Percentiles rank a stretch among this genome's conserved stretches.
These are phyloP conservation scores for Neoseiulus cucumeris DNA, from an alignment of 1,140 invertebrate genomes.

Conservation along the genomic window DNA sequence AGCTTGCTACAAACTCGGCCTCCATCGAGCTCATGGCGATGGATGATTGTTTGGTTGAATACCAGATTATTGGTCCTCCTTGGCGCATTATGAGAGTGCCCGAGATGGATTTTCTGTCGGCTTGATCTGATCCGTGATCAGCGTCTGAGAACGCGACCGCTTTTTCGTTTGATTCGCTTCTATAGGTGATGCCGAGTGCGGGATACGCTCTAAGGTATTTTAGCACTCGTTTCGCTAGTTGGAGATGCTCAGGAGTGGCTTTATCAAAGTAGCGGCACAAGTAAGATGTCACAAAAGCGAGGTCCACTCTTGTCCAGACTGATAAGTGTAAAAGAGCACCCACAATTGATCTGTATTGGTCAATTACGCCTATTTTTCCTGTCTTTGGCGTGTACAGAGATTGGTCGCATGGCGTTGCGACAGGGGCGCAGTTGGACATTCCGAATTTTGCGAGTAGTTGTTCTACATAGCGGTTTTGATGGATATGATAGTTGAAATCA, in stretches of 20 bases:
- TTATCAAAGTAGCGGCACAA: background rate
- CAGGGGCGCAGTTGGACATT: slow-evolving; percentile 21
- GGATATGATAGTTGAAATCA: too few relatives aligned
- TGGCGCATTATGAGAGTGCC: background rate
- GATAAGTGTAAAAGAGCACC: slow-evolving; percentile 12
- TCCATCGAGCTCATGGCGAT: too few relatives aligned
- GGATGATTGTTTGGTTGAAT: too few relatives aligned
- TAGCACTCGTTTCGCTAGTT: slow-evolving; percentile 6
- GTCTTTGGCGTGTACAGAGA: slow-evolving; percentile 9
- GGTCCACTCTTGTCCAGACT: slow-evolving; percentile 6
- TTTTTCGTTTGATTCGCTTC: slow-evolving; percentile 4
- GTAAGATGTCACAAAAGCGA: slow-evolving; percentile 5
- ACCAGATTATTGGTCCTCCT: background rate
- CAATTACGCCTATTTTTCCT: background rate
- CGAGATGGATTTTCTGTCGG: slow-evolving; percentile 12
- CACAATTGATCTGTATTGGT: slow-evolving; percentile 7
- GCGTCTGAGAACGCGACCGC: slow-evolving; percentile 10
- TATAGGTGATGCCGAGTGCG: slow-evolving; percentile 7
- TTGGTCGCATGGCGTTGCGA: slow-evolving; percentile 22
- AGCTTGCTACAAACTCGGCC: too few relatives aligned
- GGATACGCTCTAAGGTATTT: slow-evolving; percentile 12
- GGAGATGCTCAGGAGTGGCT: background rate
- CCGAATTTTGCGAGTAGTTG: slow-evolving; percentile 20
- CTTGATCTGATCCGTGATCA: background rate
- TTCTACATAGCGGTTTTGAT: slow-evolving; percentile 15